Evolutionary conservation across 1,140 invertebrate genomes (phyloP).

Genomic region (Galleria mellonella): DNA sequence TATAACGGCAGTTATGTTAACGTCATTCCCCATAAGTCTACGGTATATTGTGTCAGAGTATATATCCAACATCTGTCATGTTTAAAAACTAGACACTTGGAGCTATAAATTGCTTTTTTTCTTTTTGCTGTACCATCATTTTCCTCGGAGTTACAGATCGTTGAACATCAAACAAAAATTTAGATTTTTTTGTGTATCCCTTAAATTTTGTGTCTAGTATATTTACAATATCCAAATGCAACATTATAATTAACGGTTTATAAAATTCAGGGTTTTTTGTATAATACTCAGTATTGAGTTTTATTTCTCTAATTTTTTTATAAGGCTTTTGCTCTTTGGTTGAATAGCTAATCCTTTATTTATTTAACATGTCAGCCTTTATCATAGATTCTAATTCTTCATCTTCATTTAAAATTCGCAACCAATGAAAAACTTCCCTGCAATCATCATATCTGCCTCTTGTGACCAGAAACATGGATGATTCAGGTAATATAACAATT

Average conservation of each 20-base stretch:
- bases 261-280: conserved; percentile 18
- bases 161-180: no score
- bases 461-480: conserved; percentile 30
- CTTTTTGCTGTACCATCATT: no score
- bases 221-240: conserved; percentile 14
- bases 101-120: no score
- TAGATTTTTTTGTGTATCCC: no score
- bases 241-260: conserved; percentile 25
- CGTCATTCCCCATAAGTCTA: no score
- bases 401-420: conserved; percentile 31
- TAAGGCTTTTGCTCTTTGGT: conserved; percentile 8
- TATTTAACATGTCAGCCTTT: conserved; percentile 11
- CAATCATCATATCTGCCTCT: conserved; percentile 30
- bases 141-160: no score
- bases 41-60: conserved; percentile 13
- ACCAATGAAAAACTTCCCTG: conserved; percentile 26
- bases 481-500: conserved; percentile 30
- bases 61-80: no score
- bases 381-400: conserved; percentile 33
- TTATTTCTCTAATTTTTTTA: conserved; percentile 5
- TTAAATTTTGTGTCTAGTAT: no score
- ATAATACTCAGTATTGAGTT: no score
- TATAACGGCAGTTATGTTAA: no score
- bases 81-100: no score
- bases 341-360: conserved; percentile 12